Percentiles rank a stretch among this genome's conserved stretches.
phyloP scores from a whole-genome alignment of 2,797 vertebrate genomes.

The Phalloptychus januarius region DNA sequence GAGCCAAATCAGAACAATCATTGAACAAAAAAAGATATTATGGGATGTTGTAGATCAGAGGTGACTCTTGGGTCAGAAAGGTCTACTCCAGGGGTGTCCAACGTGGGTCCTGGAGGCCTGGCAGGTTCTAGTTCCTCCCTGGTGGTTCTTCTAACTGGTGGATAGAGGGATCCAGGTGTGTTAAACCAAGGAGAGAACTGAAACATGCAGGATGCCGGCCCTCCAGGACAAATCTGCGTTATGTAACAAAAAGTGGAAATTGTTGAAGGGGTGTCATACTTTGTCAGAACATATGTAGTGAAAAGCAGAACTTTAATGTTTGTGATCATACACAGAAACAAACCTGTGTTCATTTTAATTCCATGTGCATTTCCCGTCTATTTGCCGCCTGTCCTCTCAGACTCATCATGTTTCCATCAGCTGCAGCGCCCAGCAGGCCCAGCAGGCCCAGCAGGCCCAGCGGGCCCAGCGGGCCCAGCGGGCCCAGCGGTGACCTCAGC shows the following conservation, averaged over 20 bases:
- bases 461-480: too few relatives aligned
- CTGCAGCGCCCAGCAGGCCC: not conserved
- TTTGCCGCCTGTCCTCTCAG: not conserved
- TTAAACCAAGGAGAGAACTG: too few relatives aligned
- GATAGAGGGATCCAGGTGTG: too few relatives aligned
- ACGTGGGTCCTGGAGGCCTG: too few relatives aligned
- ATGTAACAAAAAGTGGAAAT: not conserved
- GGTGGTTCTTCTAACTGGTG: too few relatives aligned
- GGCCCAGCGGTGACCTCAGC: slow-evolving; percentile 11
- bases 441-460: too few relatives aligned
- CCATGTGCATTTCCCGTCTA: not conserved
- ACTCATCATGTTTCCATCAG: not conserved
- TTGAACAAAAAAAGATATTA: not conserved
- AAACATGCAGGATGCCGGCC: too few relatives aligned
- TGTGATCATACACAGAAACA: not conserved
- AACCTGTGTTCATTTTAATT: not conserved
- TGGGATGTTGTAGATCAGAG: too few relatives aligned
- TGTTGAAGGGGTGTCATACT: not conserved
- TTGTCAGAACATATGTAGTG: not conserved
- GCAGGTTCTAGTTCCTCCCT: too few relatives aligned
- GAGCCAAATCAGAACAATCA: not conserved
- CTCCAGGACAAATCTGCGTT: not conserved
- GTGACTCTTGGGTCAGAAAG: not conserved
- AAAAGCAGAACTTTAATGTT: not conserved
- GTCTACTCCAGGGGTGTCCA: too few relatives aligned